Conservation (phyloP, 2,888 invertebrate species). For the Drosophila suboccidentalis region DNA sequence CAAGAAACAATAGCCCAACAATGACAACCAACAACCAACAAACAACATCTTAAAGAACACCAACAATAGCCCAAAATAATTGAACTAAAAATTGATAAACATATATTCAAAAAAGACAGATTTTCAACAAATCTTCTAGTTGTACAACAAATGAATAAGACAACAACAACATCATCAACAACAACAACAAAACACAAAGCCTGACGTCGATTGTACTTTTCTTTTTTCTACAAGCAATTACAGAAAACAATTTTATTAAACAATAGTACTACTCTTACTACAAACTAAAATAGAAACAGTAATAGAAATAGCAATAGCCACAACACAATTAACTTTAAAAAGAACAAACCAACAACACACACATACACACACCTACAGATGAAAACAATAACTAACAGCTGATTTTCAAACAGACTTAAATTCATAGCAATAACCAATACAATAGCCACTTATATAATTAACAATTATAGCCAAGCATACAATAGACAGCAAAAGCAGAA, state of each 20-base stretch:
- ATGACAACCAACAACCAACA: slow-evolving; percentile 43
- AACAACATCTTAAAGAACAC: slow-evolving; percentile 46
- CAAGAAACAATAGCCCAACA: slow-evolving; percentile 73
- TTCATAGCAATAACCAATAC: slow-evolving; percentile 75
- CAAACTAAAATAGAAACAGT: slow-evolving; percentile 74
- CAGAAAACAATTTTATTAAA: slow-evolving; percentile 70
- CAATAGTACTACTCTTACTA: slow-evolving; percentile 73
- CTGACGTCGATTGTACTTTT: slow-evolving; percentile 87
- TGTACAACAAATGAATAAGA: slow-evolving; percentile 38
- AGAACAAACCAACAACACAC: slow-evolving; percentile 27
- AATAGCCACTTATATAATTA: slow-evolving; percentile 74
- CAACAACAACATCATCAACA: slow-evolving; percentile 27
- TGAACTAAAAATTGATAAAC: slow-evolving; percentile 75
- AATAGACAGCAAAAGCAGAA: slow-evolving; percentile 48
- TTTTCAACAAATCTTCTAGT: slow-evolving; percentile 20
- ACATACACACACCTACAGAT: slow-evolving; percentile 27
- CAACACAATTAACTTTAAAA: slow-evolving; percentile 67
- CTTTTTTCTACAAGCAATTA: slow-evolving; percentile 73
- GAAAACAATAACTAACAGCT: slow-evolving; percentile 23
- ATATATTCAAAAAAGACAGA: slow-evolving; percentile 29
- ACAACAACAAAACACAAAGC: slow-evolving; percentile 83
- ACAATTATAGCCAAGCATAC: slow-evolving; percentile 66
- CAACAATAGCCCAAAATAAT: slow-evolving; percentile 80
- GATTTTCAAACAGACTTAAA: slow-evolving; percentile 66
- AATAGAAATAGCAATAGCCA: slow-evolving; percentile 78